Base-by-base conservation (phyloP, 2,888 invertebrate genomes). In the Drosophila fulvimacula region DNA sequence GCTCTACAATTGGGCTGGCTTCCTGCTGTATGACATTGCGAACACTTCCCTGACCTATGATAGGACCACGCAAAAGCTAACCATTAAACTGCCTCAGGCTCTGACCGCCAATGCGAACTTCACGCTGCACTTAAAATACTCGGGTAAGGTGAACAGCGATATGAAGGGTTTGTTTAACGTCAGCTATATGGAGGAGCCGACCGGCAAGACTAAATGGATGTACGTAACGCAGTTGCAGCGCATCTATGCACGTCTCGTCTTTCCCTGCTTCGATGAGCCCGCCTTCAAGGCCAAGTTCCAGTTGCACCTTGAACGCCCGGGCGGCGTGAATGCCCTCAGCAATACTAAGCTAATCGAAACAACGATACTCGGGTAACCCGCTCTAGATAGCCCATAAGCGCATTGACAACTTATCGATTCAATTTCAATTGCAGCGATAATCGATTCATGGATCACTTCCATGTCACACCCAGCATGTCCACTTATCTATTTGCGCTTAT, bases 401-500 rank as follows among this genome's bases (percentile, higher is more conserved):
- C 19, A 11, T 27, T 24, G 41, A 19, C 27, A 32, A 34, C 17
- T 19, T 19, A 58, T 32, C 21, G 48, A 61, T 61, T 36, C 27
- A 3, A 32, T 21, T 59, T 13, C 27, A 19, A 34, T 70, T 74
- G 36, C 49, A 88, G 86, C 7, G 51, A 62, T 15, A 71, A 74
- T 52, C 86, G 85, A 1, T 81, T 62, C 38, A 58, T 85, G 46
- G 91, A 91, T 71, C 80, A 81, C 15, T 91, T 91, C 48, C 76
- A 78, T 6, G 74, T 69, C 13, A 94, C 95, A 0, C 92, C 94
- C 0, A 90, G 92, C 10, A 97, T 97, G 96, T 96, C 96, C 3
- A 94, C 96, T 0, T 98, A 98, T 88, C 93, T 97, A 2, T 93
- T 97, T n/a, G 97, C 97, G 0, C 96, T 96, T 90, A 93, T 96